Evolutionary conservation across 2,888 invertebrate species (phyloP), one percentile per base, ranked within the genome.

Genomic region (Axea sp.): DNA sequence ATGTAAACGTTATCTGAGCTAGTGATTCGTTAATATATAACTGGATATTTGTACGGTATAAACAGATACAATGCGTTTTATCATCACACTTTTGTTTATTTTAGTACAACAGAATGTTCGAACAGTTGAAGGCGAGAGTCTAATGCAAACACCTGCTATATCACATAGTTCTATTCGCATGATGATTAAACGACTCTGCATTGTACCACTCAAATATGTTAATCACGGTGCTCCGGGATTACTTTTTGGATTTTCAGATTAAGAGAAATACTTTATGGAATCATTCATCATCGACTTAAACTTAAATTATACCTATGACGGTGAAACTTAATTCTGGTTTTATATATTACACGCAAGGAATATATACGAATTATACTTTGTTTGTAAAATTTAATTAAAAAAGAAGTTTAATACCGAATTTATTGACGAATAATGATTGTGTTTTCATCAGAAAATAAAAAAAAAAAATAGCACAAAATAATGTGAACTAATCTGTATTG

Each of bases 121-220:
- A 41, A 37, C 55, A 55, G 65, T 24, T 57, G 43, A 68, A 68
- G 59, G 59, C 68, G 59, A 51, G 33, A 68, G 43, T 68, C 49
- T 68, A 68, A 60, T 49, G 51, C 59, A 68, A 68, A 68, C 59
- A 68, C 59, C 68, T 53, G 69, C 60, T 53, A 53, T 31, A 43
- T 60, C 45, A 53, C 60, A 60, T 53, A 69, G 59, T 60, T 57
- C 67, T 53, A 60, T 69, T 57, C 59, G 43, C 59, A 43, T 51
- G 53, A 53, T 60, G 60, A 69, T 60, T 69, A 59, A 57, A 19
- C 67, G 24, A 59, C 41, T 51, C 59, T 35, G 17, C 30, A 59
- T 68, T 35, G 30, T 43, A 51, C 49, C 57, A 51, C 59, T 68
- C 37, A 41, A 59, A 68, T 68, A 68, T 68, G 68, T 49, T 59